phyloP scores from a whole-genome alignment of 2,113 vertebrate genomes.

The Quiscalus mexicanus region DNA sequence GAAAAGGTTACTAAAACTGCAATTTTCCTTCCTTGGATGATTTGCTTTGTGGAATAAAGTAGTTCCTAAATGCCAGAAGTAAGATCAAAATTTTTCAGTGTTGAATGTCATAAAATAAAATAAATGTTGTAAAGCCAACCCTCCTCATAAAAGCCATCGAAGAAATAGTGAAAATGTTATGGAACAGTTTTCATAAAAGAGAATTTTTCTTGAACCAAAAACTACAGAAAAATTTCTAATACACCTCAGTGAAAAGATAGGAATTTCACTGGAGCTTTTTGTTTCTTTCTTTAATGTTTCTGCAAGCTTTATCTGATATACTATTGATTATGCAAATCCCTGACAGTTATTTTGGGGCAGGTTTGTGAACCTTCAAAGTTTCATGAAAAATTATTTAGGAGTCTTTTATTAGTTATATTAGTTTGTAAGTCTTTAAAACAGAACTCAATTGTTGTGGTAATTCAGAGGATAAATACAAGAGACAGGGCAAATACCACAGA shows the following conservation, averaged over 20 bases:
- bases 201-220: neutral
- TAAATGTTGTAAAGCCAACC: neutral
- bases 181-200: neutral
- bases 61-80: neutral
- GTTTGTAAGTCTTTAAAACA: neutral
- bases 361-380: neutral
- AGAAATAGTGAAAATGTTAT: neutral
- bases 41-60: neutral
- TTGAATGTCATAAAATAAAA: neutral
- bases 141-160: neutral
- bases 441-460: neutral
- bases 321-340: neutral
- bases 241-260: neutral
- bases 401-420: neutral
- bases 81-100: neutral
- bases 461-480: neutral
- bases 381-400: neutral
- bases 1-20: constrained; percentile 1
- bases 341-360: neutral
- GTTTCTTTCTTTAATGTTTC: neutral
- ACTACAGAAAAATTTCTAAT: neutral
- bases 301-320: neutral
- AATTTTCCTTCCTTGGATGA: neutral
- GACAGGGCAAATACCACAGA: neutral
- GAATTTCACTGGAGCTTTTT: neutral